Evolutionary conservation across 1,140 invertebrate species (phyloP).

Genomic region (Trachymyrmex cornetzi): DNA sequence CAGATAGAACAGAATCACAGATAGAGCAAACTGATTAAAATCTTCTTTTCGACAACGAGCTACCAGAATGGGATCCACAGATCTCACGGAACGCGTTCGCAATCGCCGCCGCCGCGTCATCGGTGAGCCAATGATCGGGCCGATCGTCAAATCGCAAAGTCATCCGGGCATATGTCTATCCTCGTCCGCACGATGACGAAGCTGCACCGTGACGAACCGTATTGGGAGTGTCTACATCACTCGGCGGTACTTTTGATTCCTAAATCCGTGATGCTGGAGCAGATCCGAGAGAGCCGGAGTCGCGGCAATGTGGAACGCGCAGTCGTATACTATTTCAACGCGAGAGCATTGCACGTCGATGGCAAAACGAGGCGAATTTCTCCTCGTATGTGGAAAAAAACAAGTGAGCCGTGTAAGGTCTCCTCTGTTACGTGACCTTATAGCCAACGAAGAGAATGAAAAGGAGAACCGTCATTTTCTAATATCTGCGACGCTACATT

Average conservation of each 20-base stretch:
- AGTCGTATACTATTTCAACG: constrained; percentile 14
- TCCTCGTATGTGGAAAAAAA: constrained; percentile 34
- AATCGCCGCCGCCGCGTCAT: neutral
- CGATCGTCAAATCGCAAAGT: constrained; percentile 71
- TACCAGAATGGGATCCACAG: neutral
- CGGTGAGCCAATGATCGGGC: constrained; percentile 50
- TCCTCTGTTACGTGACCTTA: constrained; percentile 22
- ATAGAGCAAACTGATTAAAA: constrained; percentile 37
- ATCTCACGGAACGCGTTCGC: constrained; percentile 47
- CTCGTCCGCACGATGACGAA: constrained; percentile 63
- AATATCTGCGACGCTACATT: neutral
- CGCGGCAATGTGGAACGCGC: constrained; percentile 25
- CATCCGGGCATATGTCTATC: constrained; percentile 66
- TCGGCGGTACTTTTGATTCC: constrained; percentile 71
- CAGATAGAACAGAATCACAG: neutral
- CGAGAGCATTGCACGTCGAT: neutral
- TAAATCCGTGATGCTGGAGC: constrained; percentile 34
- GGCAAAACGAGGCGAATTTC: constrained; percentile 44
- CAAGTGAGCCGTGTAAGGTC: constrained; percentile 30
- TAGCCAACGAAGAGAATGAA: neutral
- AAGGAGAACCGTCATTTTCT: constrained; percentile 24
- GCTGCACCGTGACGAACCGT: constrained; percentile 70
- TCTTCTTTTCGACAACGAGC: constrained; percentile 21
- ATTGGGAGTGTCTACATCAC: constrained; percentile 61
- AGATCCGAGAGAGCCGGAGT: neutral